phyloP scores from a whole-genome alignment of 2,113 vertebrate genomes.

The Campylomormyrus numenius region DNA sequence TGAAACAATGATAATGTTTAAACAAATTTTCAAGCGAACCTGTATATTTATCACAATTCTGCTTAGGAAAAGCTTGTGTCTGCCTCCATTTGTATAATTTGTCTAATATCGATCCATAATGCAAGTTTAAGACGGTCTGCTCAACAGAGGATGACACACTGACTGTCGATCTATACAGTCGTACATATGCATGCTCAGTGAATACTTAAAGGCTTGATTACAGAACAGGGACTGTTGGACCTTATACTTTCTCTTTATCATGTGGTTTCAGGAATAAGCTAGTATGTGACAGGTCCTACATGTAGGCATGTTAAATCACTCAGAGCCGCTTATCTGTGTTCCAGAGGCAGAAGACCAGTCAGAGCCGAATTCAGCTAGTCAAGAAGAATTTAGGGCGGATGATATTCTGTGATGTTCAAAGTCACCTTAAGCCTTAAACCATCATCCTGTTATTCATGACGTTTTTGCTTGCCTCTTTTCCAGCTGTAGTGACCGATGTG shows the following conservation, averaged over 20 bases:
- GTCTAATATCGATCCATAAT: neutral
- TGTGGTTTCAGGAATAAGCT: neutral
- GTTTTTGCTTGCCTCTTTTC: neutral
- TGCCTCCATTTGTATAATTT: neutral
- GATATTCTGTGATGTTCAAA: conserved; percentile 21
- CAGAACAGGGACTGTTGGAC: neutral
- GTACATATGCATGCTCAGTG: neutral
- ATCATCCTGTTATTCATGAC: conserved; percentile 14
- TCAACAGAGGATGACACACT: neutral
- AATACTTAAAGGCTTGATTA: neutral
- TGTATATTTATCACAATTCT: conserved; percentile 2
- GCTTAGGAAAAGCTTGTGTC: neutral
- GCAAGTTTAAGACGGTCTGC: neutral
- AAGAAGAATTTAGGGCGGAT: conserved; percentile 9
- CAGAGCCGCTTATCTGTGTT: conserved; percentile 3
- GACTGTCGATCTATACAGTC: neutral
- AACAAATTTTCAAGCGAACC: neutral
- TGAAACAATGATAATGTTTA: neutral
- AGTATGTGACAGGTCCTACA: neutral
- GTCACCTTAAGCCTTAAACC: conserved; percentile 10
- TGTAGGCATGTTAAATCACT: neutral
- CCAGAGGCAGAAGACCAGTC: neutral
- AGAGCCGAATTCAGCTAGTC: neutral
- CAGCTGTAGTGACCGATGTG: neutral
- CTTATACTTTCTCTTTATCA: neutral